Base-by-base conservation (phyloP, 2,888 invertebrate genomes). In the Amphipyra berbera region DNA sequence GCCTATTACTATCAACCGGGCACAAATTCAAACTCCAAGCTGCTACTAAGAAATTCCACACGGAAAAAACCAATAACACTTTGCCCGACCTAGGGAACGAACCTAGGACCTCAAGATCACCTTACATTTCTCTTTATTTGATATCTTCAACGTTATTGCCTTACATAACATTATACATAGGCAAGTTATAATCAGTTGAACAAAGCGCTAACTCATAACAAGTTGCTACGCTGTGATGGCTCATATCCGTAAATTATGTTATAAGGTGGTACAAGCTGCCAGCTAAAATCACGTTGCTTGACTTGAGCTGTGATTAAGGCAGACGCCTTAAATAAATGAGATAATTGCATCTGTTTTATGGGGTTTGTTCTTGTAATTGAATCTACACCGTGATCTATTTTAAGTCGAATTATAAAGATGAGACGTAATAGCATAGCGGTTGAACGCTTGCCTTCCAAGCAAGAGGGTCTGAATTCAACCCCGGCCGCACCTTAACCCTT, bases 201-300 rank as follows among this genome's bases (percentile, higher is more conserved):
- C 54, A 52, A 42, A 54, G 10, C 52, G 56, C 60, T 15, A 68
- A 68, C 62, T 71, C 50, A 8, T 60, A 62, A 58, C 69, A 58
- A 73, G 55, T 67, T 45, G 40, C 30, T 41, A 68, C 49, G 37
- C 27, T 55, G 62, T 35, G 45, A 35, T 41, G 33, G 12, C 41
- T 60, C 41, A 41, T 55, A 52, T 44, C 47, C 61, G 46, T 61
- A 49, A 57, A n/a, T n/a, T 49, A 40, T 30, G 45, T 41, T 53
- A 33, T 38, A 38, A 10, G 27, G 38, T 21, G 44, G 62, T 38
- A 42, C 58, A 68, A 68, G 50, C 58, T 58, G 44, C 44, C 45
- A 44, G 46, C 57, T 42, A 56, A 58, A 47, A 48, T 12, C 41
- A 38, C 45, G 38, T 62, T 30, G 35, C 30, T 35, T 40, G 9